Percentiles rank a stretch among this genome's conserved stretches.
Conservation (phyloP, 2,113 vertebrate species). For the Gasterosteus aculeatus region DNA sequence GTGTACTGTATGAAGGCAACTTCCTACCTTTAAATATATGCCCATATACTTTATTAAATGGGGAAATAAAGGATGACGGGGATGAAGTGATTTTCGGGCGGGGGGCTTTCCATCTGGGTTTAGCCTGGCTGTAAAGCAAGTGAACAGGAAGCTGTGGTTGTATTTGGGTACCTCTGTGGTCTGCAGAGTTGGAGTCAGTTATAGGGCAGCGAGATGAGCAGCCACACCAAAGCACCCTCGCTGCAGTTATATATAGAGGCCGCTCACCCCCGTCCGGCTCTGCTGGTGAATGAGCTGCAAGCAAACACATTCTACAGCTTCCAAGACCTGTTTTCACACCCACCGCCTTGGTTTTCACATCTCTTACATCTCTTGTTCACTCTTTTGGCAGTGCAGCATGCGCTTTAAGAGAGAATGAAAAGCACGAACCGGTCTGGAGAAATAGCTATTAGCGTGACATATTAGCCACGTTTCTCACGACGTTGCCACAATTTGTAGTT, state of each 20-base stretch:
- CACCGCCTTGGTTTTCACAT: constrained; percentile 16
- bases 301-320: constrained; percentile 44
- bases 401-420: constrained; percentile 16
- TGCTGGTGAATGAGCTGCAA: constrained; percentile 46
- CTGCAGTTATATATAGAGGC: constrained; percentile 66
- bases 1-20: neutral
- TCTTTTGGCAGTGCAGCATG: constrained; percentile 21
- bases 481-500: neutral
- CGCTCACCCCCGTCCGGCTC: constrained; percentile 46
- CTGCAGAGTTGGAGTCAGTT: constrained; percentile 57
- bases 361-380: constrained; percentile 17
- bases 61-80: neutral
- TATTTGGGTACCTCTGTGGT: constrained; percentile 41
- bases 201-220: constrained; percentile 64
- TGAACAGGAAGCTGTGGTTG: constrained; percentile 38
- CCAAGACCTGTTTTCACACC: constrained; percentile 62
- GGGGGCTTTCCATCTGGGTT: neutral
- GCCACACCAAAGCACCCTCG: constrained; percentile 63
- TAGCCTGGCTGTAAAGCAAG: constrained; percentile 23
- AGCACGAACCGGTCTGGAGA: constrained; percentile 9
- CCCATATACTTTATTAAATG: neutral
- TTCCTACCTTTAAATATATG: neutral
- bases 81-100: neutral
- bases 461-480: constrained; percentile 2
- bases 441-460: neutral